Conservation (phyloP, 2,888 invertebrate species). For the Autographa gamma region DNA sequence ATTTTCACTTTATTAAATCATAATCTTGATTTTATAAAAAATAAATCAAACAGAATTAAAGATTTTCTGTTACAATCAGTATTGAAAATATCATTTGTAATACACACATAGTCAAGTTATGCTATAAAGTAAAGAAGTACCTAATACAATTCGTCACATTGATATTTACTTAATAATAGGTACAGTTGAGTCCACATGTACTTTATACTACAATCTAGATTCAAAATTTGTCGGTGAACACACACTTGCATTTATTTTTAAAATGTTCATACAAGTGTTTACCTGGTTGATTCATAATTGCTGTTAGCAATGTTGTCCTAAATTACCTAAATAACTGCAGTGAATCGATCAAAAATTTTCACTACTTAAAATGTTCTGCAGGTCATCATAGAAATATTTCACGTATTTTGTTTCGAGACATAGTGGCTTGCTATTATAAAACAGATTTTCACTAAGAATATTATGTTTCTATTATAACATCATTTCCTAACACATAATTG, state of each 20-base stretch:
- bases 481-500: slow-evolving; percentile 6
- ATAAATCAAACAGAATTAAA: slow-evolving; percentile 39
- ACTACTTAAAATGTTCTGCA: not conserved
- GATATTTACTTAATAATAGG: slow-evolving; percentile 13
- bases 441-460: slow-evolving; percentile 1
- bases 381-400: slow-evolving; percentile 8
- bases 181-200: slow-evolving; percentile 16
- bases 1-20: slow-evolving; percentile 52
- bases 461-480: slow-evolving; percentile 23
- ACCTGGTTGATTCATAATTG: not conserved
- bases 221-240: not conserved
- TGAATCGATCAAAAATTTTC: not conserved
- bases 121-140: slow-evolving; percentile 14
- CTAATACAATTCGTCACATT: slow-evolving; percentile 8
- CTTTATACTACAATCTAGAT: slow-evolving; percentile 17
- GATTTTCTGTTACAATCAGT: slow-evolving; percentile 26
- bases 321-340: not conserved
- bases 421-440: not conserved
- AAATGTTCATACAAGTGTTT: not conserved
- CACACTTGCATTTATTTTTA: slow-evolving; percentile 3
- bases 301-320: not conserved
- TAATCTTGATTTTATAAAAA: slow-evolving; percentile 56
- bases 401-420: not conserved
- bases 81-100: slow-evolving; percentile 37
- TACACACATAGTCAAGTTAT: slow-evolving; percentile 21